Evolutionary conservation across 2,797 vertebrate genomes (phyloP), one percentile per base, ranked within the genome.

Genomic region (Tauraco hartlaubi): DNA sequence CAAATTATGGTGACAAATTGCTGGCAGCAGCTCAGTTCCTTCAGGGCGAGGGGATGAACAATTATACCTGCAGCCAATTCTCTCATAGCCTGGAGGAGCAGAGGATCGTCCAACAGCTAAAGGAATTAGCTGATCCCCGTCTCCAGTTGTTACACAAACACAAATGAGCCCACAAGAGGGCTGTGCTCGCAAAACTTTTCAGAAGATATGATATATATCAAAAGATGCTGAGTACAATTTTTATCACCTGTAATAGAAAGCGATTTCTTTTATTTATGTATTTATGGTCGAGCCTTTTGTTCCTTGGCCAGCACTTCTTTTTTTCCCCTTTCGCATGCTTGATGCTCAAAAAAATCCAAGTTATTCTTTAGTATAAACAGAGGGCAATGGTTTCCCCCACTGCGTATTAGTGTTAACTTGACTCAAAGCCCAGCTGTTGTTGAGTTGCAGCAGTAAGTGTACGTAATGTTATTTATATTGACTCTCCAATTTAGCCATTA

Each of bases 91-190:
- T 71, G 78, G 56, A 93, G 92, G 93, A 94, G 58, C 6, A 1
- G 80, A 74, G 74, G 43, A 85, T 78, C 25, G 9, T 92, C 90
- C 96, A 90, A 55, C 84, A 92, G 80, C 78, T 95, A 66, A 73
- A 94, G 80, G 59, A 97, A 78, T 92, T 82, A 86, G 84, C 63
- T 1, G 2, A 73, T 95, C 77, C 74, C 26, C 4, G 11, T 73
- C 55, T 93, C 74, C 90, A 89, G 83, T 94, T 92, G 88, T 90
- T 94, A 76, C 71, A 91, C 83, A 79, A 86, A 94, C 95, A 91
- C 92, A 95, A 93, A 93, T 92, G 85, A 97, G 94, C 94, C 96
- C 95, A 96, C 94, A 96, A 94, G 96, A 96, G 96, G 95, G 93
- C 95, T 94, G 88, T 96, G 95, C 95, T 96, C 74, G 15, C 95